Conservation (phyloP, 1,140 invertebrate species). For the Drosophila malerkotliana region DNA sequence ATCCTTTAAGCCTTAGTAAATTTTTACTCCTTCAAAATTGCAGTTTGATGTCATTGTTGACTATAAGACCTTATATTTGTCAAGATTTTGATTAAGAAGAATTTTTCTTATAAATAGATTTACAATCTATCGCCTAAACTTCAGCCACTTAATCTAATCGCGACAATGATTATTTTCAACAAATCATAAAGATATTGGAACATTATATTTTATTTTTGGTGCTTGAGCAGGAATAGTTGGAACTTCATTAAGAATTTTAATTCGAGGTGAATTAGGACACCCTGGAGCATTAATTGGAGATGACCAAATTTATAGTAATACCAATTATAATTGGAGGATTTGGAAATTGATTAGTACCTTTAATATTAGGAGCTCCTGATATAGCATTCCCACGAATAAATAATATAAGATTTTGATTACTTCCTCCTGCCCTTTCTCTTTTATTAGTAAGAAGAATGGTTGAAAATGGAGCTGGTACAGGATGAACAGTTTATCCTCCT, state of each 20-base stretch:
- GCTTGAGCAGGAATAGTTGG: constrained; percentile 88
- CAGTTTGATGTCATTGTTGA: too few species aligned
- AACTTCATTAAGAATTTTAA: constrained; percentile 87
- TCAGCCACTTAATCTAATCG: constrained; percentile 85
- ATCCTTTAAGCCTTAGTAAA: too few species aligned
- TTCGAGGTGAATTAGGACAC: constrained; percentile 88
- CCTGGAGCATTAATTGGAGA: constrained; percentile 87
- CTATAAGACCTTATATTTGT: too few species aligned
- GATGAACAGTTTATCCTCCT: too few species aligned
- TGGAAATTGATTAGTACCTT: constrained; percentile 90
- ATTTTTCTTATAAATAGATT: too few species aligned
- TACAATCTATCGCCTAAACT: constrained; percentile 85
- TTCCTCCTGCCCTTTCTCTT: constrained; percentile 86
- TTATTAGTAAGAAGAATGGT: constrained; percentile 86
- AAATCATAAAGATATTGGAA: constrained; percentile 92
- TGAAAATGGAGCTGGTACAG: constrained; percentile 87
- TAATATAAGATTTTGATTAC: neutral
- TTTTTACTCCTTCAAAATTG: too few species aligned
- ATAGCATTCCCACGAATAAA: constrained; percentile 57
- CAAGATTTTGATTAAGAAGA: too few species aligned
- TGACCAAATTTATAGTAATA: constrained; percentile 90
- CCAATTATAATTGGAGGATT: constrained; percentile 91
- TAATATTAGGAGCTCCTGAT: constrained; percentile 89
- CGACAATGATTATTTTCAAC: constrained; percentile 88
- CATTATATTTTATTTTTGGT: constrained; percentile 90